Conservation (phyloP, 2,797 vertebrate genomes). For the Clarias pachynema region DNA sequence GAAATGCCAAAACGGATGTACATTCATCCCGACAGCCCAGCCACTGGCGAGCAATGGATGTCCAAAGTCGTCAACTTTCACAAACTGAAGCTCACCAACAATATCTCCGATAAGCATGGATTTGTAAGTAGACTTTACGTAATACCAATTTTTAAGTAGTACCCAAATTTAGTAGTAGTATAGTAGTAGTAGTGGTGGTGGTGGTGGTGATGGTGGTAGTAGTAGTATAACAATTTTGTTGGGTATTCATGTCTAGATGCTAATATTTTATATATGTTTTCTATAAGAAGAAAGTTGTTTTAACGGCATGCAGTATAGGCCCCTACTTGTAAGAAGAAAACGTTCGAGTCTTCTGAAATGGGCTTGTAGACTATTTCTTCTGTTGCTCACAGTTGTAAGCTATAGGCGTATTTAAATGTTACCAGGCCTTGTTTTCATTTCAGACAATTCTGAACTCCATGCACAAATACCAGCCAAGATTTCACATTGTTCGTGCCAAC, state of each 20-base stretch:
- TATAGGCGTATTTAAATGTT: background rate
- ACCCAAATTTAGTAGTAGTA: background rate
- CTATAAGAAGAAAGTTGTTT: background rate
- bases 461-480: constrained; percentile 98
- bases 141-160: background rate
- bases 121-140: constrained; percentile 89
- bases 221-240: background rate
- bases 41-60: constrained; percentile 98
- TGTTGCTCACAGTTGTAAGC: background rate
- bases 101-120: constrained; percentile 98
- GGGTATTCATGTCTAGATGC: background rate
- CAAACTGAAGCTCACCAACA: constrained; percentile 99
- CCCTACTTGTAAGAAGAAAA: background rate
- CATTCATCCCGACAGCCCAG: constrained; percentile 97
- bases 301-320: background rate
- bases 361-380: background rate
- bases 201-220: background rate
- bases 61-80: constrained; percentile 98
- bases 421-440: constrained; percentile 52
- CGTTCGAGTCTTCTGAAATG: background rate
- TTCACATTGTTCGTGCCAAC: constrained; percentile 96
- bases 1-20: constrained; percentile 99
- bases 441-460: constrained; percentile 98
- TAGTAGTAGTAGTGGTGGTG: background rate
- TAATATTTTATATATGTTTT: too few relatives aligned